Base-by-base conservation (phyloP, 2,888 invertebrate species). In the Brenthis hecate region DNA sequence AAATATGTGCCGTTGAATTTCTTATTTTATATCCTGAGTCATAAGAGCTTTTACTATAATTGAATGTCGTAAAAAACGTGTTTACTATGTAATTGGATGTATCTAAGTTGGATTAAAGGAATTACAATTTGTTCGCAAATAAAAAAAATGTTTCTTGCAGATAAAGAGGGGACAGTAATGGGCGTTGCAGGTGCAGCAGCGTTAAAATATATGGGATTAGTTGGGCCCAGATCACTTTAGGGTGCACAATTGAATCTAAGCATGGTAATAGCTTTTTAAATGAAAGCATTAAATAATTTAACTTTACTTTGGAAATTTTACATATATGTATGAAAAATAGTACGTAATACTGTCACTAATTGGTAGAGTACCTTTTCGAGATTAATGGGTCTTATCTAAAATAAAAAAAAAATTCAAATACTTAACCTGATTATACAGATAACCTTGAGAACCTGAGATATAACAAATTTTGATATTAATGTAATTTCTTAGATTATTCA, bases 41-140 rank as follows among this genome's bases (percentile, higher is more conserved):
- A 68, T 78, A 82, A 73, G 66, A 71, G 32, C 62, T 63, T 74
- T 80, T 68, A 8, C 19, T 65, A 61, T 48, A 53, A 13, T 6
- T 28, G 8, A 19, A 16, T 61, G 11, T 56, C 65, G 16, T 14
- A 56, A 63, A 54, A 65, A 71, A 76, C 81, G 83, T 86, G 83
- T 88, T 89, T 88, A 78, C 82, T 79, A 86, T 85, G 87, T 89
- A 91, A 91, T 91, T 91, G 90, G 88, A 91, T 90, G 88, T 88
- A 87, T 90, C 86, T 85, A 88, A 90, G 82, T 84, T 84, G 90
- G 92, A 92, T 92, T 92, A 92, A 82, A 88, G 87, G 91, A 84
- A 91, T 91, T 90, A 91, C 89, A 89, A 90, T 88, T 90, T 91
- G 91, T 86, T 85, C 82, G 84, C 82, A 79, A 85, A 86, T 89